phyloP scores from a whole-genome alignment of 2,888 invertebrate genomes.

The Zaprionus lineosus region DNA sequence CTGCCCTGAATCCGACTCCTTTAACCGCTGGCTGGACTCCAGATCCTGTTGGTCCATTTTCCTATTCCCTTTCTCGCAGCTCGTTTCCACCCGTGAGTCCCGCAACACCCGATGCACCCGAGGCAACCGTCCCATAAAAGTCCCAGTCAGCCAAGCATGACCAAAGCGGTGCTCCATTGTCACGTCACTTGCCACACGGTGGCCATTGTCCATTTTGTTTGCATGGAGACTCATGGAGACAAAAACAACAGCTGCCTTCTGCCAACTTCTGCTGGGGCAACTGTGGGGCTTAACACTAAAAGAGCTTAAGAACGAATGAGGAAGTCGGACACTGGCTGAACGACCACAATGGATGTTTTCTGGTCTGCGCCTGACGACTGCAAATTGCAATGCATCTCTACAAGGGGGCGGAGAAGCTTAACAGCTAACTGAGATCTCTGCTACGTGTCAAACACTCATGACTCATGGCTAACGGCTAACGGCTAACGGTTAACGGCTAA shows the following conservation, averaged over 20 bases:
- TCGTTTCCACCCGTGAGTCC: not conserved
- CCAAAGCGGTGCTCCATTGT: slow-evolving; percentile 49
- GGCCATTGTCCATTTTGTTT: slow-evolving; percentile 64
- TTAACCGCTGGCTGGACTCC: too few relatives aligned
- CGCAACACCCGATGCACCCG: too few relatives aligned
- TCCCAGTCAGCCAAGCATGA: not conserved
- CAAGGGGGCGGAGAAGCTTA: too few relatives aligned
- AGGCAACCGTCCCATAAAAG: not conserved
- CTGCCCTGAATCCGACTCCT: slow-evolving; percentile 31
- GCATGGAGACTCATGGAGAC: slow-evolving; percentile 38
- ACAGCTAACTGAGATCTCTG: not conserved
- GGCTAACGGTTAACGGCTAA: too few relatives aligned
- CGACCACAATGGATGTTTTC: too few relatives aligned
- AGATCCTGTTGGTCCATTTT: too few relatives aligned
- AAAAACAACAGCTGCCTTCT: slow-evolving; percentile 15
- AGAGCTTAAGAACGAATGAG: slow-evolving; percentile 17
- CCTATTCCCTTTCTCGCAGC: not conserved
- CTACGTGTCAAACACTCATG: not conserved
- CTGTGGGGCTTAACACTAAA: not conserved
- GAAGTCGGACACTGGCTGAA: slow-evolving; percentile 5
- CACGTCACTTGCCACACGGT: slow-evolving; percentile 60
- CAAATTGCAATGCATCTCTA: slow-evolving; percentile 28
- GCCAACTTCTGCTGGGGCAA: too few relatives aligned
- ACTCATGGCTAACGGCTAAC: too few relatives aligned
- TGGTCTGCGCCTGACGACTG: slow-evolving; percentile 39